phyloP scores from a whole-genome alignment of 2,797 vertebrate species.

The Phrynocephalus guinanensis region DNA sequence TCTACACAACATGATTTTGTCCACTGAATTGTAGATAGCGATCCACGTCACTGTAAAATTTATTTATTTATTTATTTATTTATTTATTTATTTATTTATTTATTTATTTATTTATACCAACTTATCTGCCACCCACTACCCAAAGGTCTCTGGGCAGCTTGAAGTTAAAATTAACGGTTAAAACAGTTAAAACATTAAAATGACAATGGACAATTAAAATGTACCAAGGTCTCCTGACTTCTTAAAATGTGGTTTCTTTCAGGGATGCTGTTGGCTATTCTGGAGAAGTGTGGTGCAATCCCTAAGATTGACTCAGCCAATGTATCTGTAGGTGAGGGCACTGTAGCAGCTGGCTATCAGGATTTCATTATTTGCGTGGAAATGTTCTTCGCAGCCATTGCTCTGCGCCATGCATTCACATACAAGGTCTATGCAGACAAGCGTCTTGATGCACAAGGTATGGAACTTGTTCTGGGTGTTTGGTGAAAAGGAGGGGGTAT shows the following conservation, averaged over 20 bases:
- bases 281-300: slow-evolving; percentile 96
- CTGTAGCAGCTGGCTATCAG: slow-evolving; percentile 95
- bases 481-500: background rate
- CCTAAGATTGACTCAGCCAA: slow-evolving; percentile 89
- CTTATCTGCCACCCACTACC: no score
- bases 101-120: no score
- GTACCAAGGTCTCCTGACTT: background rate
- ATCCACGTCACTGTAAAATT: no score
- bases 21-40: no score
- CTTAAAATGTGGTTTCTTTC: background rate
- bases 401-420: slow-evolving; percentile 93
- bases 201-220: no score
- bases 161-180: no score
- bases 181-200: no score
- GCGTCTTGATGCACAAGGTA: slow-evolving; percentile 92
- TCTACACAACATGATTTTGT: background rate
- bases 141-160: no score
- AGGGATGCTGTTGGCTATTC: slow-evolving; percentile 96
- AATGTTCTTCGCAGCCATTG: slow-evolving; percentile 97
- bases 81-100: no score
- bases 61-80: no score
- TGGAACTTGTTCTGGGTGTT: slow-evolving; percentile 33
- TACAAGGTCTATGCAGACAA: slow-evolving; percentile 94
- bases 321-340: slow-evolving; percentile 93
- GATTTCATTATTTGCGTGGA: slow-evolving; percentile 98